Evolutionary conservation across 2,888 invertebrate genomes (phyloP), one percentile per base, ranked within the genome.

Genomic region (Erebia ligea): DNA sequence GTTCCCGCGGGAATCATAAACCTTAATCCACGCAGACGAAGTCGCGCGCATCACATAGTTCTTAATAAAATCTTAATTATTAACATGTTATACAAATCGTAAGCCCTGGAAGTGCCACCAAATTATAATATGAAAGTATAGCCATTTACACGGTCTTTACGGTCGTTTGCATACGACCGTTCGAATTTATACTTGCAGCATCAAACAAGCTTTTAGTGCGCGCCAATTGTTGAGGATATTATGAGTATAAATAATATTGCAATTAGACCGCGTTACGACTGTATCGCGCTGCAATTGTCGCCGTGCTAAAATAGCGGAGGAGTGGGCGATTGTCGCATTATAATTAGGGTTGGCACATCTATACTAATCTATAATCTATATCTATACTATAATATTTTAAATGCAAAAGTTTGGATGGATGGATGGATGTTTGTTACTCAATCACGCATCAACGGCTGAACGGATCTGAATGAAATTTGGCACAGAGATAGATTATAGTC

Each of bases 241-340:
- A 69, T 57, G 62, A 68, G 74, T 64, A 72, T 70, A 66, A 74
- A 72, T 74, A 72, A 70, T 72, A 70, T 52, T 69, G 68, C 72
- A 74, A 74, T 74, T 74, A 74, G 71, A 72, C 19, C 69, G 66
- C 63, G 65, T 71, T 72, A 71, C 69, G 69, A 69, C 69, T 73
- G 62, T 71, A 73, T 75, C 70, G 59, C 69, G 54, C 54, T 58
- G 67, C 75, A 69, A 73, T 76, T 71, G 76, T 76, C 68, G 70
- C 69, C 42, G n/a, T 57, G 67, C 75, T 67, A 57, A 70, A 75
- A 74, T 75, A 75, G 73, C 25, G 21, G 62, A 10, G n/a, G 64
- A 68, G 75, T 73, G 73, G 74, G 75, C 74, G 73, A 67, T 65
- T 65, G 72, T 68, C 71, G 71, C 17, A 54, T 58, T 67, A 67